These are phyloP conservation scores for Eumacrocentrus americanus DNA, from an alignment of 2,888 invertebrate genomes.

Conservation along the genomic window DNA sequence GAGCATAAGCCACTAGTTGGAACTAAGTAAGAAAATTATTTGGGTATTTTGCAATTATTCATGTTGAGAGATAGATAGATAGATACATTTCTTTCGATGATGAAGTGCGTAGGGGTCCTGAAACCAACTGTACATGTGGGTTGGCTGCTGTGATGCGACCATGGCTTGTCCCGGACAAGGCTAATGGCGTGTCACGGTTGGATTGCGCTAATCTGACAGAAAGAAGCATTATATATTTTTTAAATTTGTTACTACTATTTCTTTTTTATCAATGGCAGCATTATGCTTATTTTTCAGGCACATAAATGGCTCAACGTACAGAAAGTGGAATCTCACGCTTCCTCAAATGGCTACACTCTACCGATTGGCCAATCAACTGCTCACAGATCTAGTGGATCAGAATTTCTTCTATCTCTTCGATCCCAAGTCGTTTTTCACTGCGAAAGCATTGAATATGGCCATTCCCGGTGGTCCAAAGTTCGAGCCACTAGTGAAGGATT, in stretches of 20 bases:
- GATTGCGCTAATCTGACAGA: conserved; percentile 48
- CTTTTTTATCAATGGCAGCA: neutral
- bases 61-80: conserved; percentile 1
- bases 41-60: neutral
- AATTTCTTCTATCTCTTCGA: conserved; percentile 99
- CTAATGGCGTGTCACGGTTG: conserved; percentile 42
- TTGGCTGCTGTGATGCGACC: conserved; percentile 47
- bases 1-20: conserved; percentile 96
- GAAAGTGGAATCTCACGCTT: conserved; percentile 93
- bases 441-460: conserved; percentile 99
- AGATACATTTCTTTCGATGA: conserved; percentile 41
- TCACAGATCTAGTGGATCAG: conserved; percentile 97
- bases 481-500: conserved; percentile 98
- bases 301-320: conserved; percentile 97
- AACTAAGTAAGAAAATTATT: conserved; percentile 69
- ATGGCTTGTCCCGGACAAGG: conserved; percentile 50
- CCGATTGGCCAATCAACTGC: conserved; percentile 93
- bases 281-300: conserved; percentile 63
- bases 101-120: conserved; percentile 62
- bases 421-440: conserved; percentile 99
- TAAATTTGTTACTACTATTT: neutral
- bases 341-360: conserved; percentile 99
- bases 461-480: conserved; percentile 99
- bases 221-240: conserved; percentile 13
- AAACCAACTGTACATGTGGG: conserved; percentile 57